These are phyloP conservation scores for Scaptomyza parva DNA, from an alignment of 2,888 invertebrate genomes.

Conservation along the genomic window DNA sequence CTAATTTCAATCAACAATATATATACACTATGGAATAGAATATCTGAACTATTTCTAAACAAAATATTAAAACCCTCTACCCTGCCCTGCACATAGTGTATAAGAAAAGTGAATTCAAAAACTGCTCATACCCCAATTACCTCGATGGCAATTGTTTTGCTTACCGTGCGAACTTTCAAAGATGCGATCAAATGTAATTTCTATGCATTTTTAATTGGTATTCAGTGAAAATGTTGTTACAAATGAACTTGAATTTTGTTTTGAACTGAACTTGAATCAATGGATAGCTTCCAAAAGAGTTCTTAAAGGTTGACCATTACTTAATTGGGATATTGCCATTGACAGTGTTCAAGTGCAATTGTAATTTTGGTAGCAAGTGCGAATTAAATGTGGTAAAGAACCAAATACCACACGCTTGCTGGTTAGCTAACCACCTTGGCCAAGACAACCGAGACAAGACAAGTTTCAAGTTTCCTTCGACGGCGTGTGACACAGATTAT, in stretches of 20 bases:
- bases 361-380: slow-evolving; percentile 36
- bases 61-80: background rate
- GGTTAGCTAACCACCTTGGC: slow-evolving; percentile 43
- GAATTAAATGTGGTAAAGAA: slow-evolving; percentile 69
- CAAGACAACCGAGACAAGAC: slow-evolving; percentile 41
- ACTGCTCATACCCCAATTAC: slow-evolving; percentile 7
- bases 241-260: slow-evolving; percentile 53
- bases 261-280: slow-evolving; percentile 38
- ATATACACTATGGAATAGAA: too few relatives aligned
- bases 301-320: slow-evolving; percentile 41
- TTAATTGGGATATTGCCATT: slow-evolving; percentile 47
- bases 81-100: background rate
- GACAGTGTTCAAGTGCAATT: slow-evolving; percentile 71
- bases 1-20: too few relatives aligned
- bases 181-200: slow-evolving; percentile 5
- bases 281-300: slow-evolving; percentile 21
- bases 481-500: slow-evolving; percentile 67
- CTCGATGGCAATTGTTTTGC: slow-evolving; percentile 37
- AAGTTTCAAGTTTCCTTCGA: slow-evolving; percentile 75
- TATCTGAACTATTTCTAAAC: too few relatives aligned
- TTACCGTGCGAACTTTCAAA: slow-evolving; percentile 48
- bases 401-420: slow-evolving; percentile 49
- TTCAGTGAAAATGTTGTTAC: slow-evolving; percentile 29
- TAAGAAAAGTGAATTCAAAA: background rate
- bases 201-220: slow-evolving; percentile 47